Conservation (phyloP, 2,888 invertebrate genomes). For the Cephus runcator region DNA sequence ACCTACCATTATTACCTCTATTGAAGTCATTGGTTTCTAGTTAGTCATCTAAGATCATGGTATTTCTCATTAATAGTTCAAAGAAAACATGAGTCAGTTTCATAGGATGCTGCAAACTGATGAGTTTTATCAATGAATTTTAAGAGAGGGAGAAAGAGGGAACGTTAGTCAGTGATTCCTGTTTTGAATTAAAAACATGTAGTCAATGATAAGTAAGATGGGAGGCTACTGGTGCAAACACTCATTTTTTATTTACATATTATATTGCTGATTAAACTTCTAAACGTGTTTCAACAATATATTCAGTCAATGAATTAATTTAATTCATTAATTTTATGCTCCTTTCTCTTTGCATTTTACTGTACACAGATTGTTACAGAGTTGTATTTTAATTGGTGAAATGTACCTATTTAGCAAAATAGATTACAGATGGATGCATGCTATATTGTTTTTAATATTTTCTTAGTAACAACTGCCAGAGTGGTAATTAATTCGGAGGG, state of each 20-base stretch:
- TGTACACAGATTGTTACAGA: neutral
- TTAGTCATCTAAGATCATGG: neutral
- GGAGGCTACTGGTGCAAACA: neutral
- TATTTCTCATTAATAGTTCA: neutral
- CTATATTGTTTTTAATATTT: neutral
- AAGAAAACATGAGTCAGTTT: neutral
- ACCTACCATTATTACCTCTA: neutral
- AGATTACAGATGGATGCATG: neutral
- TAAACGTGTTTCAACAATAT: neutral
- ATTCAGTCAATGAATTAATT: neutral
- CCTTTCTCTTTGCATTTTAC: neutral
- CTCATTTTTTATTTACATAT: neutral
- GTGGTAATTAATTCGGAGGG: slow-evolving; percentile 39
- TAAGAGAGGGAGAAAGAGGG: neutral
- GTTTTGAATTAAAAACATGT: neutral
- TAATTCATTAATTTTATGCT: neutral
- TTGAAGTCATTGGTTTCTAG: neutral
- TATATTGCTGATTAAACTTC: neutral
- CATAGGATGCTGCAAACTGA: neutral
- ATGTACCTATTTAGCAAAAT: neutral
- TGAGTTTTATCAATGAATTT: neutral
- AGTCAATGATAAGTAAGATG: neutral
- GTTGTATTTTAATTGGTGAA: neutral
- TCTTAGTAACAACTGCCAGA: slow-evolving; percentile 47
- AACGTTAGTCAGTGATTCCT: neutral